phyloP scores from a whole-genome alignment of 2,888 invertebrate genomes.

The Calliopum simillimum region DNA sequence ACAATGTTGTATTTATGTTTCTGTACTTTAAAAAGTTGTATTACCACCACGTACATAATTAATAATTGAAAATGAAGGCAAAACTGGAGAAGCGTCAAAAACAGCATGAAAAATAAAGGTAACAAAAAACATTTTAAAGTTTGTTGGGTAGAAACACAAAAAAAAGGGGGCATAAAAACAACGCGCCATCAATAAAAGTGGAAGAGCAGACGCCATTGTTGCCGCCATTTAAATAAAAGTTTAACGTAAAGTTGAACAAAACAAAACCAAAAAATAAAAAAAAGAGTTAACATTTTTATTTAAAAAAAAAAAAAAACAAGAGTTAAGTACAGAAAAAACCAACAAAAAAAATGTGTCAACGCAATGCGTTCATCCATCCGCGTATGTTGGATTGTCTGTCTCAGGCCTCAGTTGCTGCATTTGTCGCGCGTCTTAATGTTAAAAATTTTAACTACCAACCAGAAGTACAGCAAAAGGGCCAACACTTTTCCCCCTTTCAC shows the following conservation, averaged over 20 bases:
- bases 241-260: background rate
- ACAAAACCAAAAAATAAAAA: too few species aligned
- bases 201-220: constrained; percentile 4
- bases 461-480: too few species aligned
- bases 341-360: background rate
- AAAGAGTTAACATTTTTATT: too few species aligned
- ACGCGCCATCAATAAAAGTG: constrained; percentile 7
- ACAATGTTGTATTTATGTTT: too few species aligned
- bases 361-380: background rate
- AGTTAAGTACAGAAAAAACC: too few species aligned
- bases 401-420: background rate
- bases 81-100: constrained; percentile 11
- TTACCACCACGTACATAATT: constrained; percentile 12
- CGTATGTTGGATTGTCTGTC: background rate
- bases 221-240: constrained; percentile 6
- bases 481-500: background rate
- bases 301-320: too few species aligned
- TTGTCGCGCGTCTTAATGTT: constrained; percentile 9
- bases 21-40: too few species aligned
- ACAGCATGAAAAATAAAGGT: background rate
- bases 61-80: constrained; percentile 18
- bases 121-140: too few species aligned
- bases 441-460: background rate
- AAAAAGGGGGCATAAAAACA: constrained; percentile 14
- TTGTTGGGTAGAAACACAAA: background rate